These are phyloP conservation scores for Caenorhabditis zanzibari DNA, from an alignment of 2,888 invertebrate genomes.

Conservation along the genomic window DNA sequence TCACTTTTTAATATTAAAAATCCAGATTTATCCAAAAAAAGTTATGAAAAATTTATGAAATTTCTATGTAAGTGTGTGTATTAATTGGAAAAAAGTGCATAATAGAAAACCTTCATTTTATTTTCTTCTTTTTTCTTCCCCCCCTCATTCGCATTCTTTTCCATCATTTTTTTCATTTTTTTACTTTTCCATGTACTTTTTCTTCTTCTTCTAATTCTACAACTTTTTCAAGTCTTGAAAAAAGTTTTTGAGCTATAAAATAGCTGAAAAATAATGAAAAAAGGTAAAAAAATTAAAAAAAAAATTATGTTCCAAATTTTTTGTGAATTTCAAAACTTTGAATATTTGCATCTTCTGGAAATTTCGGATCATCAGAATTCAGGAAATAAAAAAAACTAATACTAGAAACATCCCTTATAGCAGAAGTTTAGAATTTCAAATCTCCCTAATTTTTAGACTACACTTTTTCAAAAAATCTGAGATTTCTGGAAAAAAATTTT, in stretches of 20 bases:
- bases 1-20: too few species aligned
- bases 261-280: too few species aligned
- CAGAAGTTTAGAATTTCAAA: background rate
- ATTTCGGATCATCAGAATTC: too few species aligned
- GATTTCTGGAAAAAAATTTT: background rate
- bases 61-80: too few species aligned
- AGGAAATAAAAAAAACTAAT: background rate
- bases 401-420: background rate
- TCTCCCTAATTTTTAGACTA: background rate
- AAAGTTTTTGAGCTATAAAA: too few species aligned
- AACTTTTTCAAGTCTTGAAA: too few species aligned
- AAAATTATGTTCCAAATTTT: too few species aligned
- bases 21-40: too few species aligned
- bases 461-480: background rate
- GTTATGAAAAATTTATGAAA: too few species aligned
- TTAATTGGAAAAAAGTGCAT: conserved; percentile 22
- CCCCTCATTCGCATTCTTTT: conserved; percentile 53
- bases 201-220: background rate
- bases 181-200: background rate
- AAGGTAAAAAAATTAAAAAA: too few species aligned
- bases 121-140: background rate
- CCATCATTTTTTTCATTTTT: conserved; percentile 5
- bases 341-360: too few species aligned
- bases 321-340: too few species aligned
- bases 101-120: conserved; percentile 9